Percentiles rank a stretch among this genome's conserved stretches.
Evolutionary conservation across 2,797 vertebrate species (phyloP).

Genomic region (Gallinago nigripennis): DNA sequence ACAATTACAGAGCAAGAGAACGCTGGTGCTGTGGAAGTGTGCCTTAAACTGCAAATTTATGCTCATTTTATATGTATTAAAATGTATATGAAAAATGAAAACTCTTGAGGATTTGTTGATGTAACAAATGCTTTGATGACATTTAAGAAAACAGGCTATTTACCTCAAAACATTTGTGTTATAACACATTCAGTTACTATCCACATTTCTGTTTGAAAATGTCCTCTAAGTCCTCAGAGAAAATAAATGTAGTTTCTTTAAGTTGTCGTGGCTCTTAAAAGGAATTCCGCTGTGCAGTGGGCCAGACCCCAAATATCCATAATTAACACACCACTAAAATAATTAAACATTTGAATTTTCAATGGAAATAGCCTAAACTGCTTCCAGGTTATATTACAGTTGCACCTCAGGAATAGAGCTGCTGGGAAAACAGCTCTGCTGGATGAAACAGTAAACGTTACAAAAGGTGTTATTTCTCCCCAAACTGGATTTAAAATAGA

Average conservation of each 20-base stretch:
- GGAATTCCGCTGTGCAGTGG: background rate
- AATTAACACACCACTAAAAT: background rate
- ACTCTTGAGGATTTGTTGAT: conserved; percentile 20
- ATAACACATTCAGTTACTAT: background rate
- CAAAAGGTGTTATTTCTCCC: background rate
- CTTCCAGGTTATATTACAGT: background rate
- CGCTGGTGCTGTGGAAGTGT: background rate
- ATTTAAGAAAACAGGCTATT: conserved; percentile 41
- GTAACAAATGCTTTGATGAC: conserved; percentile 30
- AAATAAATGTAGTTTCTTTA: conserved; percentile 53
- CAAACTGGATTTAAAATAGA: background rate
- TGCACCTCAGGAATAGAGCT: background rate
- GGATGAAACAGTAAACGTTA: background rate
- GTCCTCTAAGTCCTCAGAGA: conserved; percentile 2
- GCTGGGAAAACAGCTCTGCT: background rate
- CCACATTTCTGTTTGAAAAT: conserved; percentile 1
- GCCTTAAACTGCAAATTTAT: background rate
- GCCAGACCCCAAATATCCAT: background rate
- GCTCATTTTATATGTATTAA: background rate
- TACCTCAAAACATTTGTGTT: conserved; percentile 45
- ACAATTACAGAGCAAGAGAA: background rate
- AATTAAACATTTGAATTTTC: conserved; percentile 17
- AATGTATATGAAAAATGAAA: background rate
- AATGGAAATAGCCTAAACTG: background rate
- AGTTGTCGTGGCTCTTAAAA: conserved; percentile 3